Base-by-base conservation (phyloP, 2,113 vertebrate species). In the Uropsilus gracilis region DNA sequence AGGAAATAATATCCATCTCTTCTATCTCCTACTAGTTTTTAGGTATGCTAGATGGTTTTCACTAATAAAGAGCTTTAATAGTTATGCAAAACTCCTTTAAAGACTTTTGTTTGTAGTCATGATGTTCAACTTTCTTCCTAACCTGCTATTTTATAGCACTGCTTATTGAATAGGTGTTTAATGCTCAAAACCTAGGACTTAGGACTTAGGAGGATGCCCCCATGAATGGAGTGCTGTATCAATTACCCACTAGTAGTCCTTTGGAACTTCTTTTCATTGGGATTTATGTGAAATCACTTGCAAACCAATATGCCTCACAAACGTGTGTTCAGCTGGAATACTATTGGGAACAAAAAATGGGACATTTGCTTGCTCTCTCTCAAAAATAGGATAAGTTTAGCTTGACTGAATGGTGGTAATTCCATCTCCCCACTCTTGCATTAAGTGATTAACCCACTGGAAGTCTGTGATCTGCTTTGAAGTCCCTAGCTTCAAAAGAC, bases 401-500 rank as follows among this genome's bases (percentile, higher is more conserved):
- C 83, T 97, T 95, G 90, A 96, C 94, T 97, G 94, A 88, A 96
- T 97, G 86, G 87, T 96, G 95, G 96, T 98, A 97, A 98, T 98
- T 98, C 95, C 68, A 95, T 97, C 95, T 98, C 96, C 72, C 90
- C 93, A 94, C 83, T 97, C 96, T 97, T 98, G 86, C 61, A 97
- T 97, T 98, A 97, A 97, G 89, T 97, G 95, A 97, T 98, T 97
- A 98, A 97, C 96, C 93, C 87, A 89, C 94, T 98, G 96, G 94
- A 98, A 98, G 95, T 97, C 97, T 96, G 82, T 97, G 95, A 97
- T 97, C 91, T 97, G 89, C 96, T 98, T 98, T 98, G 97, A 98
- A 98, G 97, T 98, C 78, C 85, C 93, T 85, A 94, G 92, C 97
- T 98, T 98, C 96, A 97, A 98, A 98, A 97, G 93, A 97, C 84